phyloP scores from a whole-genome alignment of 2,888 invertebrate genomes.

The Callyntrura guangdongensis region DNA sequence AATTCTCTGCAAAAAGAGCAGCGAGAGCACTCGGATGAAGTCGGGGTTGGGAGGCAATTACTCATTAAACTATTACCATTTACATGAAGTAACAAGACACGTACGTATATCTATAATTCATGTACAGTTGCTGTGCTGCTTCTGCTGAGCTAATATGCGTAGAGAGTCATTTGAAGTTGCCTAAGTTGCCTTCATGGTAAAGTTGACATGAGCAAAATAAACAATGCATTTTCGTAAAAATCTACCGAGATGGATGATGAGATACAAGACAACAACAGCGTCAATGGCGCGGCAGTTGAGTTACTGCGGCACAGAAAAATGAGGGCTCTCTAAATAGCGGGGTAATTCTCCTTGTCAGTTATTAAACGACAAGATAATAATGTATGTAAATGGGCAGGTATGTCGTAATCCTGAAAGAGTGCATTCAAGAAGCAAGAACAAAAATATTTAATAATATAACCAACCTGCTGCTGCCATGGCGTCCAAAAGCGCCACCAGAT shows the following conservation, averaged over 20 bases:
- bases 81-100: conserved; percentile 26
- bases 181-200: not conserved
- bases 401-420: not conserved
- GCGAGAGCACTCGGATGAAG: too few species aligned
- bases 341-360: not conserved
- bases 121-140: conserved; percentile 24
- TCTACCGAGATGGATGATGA: not conserved
- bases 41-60: conserved; percentile 48
- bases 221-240: conserved; percentile 25
- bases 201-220: conserved; percentile 61
- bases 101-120: conserved; percentile 15
- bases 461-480: conserved; percentile 92
- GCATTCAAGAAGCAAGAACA: not conserved
- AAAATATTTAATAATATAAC: conserved; percentile 82
- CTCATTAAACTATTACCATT: conserved; percentile 60
- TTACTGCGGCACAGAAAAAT: not conserved
- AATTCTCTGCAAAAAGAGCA: too few species aligned
- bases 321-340: conserved; percentile 11
- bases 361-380: conserved; percentile 8
- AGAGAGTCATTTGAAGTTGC: not conserved
- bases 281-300: not conserved
- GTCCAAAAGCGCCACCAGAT: conserved; percentile 94
- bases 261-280: not conserved
- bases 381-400: not conserved
- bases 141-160: too few species aligned